These are phyloP conservation scores for Bombus superbus DNA, from an alignment of 1,140 invertebrate species.

Conservation along the genomic window DNA sequence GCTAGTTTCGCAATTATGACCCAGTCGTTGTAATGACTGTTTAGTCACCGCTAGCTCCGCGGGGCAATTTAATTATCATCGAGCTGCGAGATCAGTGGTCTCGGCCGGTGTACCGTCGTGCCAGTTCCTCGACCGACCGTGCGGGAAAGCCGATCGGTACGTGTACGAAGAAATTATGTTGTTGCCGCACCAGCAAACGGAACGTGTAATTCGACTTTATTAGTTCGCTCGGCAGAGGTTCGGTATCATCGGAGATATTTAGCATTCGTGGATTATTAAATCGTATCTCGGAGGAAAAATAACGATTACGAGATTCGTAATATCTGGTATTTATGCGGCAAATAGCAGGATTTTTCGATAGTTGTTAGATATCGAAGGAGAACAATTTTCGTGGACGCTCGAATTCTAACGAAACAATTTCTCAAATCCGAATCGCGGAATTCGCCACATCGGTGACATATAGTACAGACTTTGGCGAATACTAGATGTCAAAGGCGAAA, in stretches of 20 bases:
- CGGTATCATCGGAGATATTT: not conserved
- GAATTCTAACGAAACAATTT: not conserved
- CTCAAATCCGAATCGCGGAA: no score
- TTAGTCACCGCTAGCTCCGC: conserved; percentile 75
- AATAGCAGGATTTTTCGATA: no score
- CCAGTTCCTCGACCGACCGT: conserved; percentile 22
- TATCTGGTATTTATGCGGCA: no score
- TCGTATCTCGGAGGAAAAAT: not conserved
- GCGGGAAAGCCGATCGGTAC: conserved; percentile 28
- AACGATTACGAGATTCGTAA: not conserved
- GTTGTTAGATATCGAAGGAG: not conserved
- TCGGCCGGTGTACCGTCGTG: conserved; percentile 19
- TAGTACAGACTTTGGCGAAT: no score
- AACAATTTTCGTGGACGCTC: not conserved
- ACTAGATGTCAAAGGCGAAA: no score
- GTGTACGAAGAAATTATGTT: conserved; percentile 39
- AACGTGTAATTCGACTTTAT: conserved; percentile 40
- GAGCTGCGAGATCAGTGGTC: conserved; percentile 56
- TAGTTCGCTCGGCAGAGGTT: conserved; percentile 4
- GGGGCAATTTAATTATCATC: conserved; percentile 79
- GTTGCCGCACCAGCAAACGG: conserved; percentile 28
- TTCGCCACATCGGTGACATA: no score
- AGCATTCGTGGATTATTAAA: not conserved
- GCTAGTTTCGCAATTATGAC: conserved; percentile 76
- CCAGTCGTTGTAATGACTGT: conserved; percentile 79